Evolutionary conservation across 2,113 vertebrate genomes (phyloP).

Genomic region (Rhynchomys soricoides): DNA sequence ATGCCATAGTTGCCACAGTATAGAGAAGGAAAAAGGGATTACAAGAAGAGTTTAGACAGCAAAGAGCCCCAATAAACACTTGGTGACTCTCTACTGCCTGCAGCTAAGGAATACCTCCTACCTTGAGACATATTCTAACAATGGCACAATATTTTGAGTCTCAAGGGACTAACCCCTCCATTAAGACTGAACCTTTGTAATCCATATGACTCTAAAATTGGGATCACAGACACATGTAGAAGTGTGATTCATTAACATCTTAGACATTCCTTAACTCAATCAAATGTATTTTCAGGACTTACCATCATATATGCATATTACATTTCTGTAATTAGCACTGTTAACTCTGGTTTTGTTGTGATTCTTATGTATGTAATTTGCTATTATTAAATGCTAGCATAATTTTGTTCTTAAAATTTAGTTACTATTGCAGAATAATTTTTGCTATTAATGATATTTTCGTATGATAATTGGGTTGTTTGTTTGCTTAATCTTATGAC

Average conservation of each 20-base stretch:
- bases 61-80: not conserved
- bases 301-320: accelerated
- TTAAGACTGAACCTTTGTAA: too few relatives aligned
- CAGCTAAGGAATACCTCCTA: not conserved
- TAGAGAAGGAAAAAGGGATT: not conserved
- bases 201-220: too few relatives aligned
- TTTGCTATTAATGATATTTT: not conserved
- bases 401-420: not conserved
- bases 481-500: not conserved
- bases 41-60: not conserved
- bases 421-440: not conserved
- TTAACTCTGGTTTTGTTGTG: not conserved
- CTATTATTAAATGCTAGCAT: not conserved
- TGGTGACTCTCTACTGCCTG: not conserved
- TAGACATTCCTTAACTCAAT: not conserved
- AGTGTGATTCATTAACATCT: not conserved
- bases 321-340: not conserved
- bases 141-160: not conserved
- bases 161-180: not conserved
- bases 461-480: not conserved
- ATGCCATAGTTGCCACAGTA: not conserved
- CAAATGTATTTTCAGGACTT: not conserved
- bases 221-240: not conserved
- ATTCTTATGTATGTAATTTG: not conserved
- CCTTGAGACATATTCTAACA: not conserved